These are phyloP conservation scores for Salvelinus namaycush DNA, from an alignment of 2,113 vertebrate genomes.

Conservation along the genomic window DNA sequence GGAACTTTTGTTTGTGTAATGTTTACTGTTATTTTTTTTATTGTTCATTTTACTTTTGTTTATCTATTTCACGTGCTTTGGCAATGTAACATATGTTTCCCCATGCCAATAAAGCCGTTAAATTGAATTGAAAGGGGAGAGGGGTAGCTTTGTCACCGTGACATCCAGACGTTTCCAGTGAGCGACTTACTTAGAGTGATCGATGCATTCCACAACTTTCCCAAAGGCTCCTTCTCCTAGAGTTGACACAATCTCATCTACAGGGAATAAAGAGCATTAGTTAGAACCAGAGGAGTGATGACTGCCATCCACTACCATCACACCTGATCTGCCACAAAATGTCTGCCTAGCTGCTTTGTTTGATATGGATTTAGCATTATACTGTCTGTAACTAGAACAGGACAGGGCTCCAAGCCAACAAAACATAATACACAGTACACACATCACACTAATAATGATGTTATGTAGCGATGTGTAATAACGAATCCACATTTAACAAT, in stretches of 20 bases:
- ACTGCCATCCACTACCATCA: slow-evolving; percentile 26
- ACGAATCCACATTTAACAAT: slow-evolving; percentile 33
- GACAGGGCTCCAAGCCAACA: too few relatives aligned
- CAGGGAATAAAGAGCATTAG: slow-evolving; percentile 72
- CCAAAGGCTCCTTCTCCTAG: slow-evolving; percentile 99
- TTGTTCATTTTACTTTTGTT: too few relatives aligned
- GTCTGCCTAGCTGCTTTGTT: too few relatives aligned
- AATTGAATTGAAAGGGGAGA: too few relatives aligned
- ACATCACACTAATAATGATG: slow-evolving; percentile 33
- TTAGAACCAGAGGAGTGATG: slow-evolving; percentile 56
- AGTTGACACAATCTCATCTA: slow-evolving; percentile 97
- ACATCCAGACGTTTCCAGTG: not conserved
- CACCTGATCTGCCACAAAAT: not conserved
- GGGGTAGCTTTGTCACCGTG: too few relatives aligned
- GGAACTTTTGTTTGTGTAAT: too few relatives aligned
- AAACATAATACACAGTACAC: not conserved
- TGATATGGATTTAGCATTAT: slow-evolving; percentile 15
- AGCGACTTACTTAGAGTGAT: slow-evolving; percentile 80
- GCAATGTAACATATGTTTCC: too few relatives aligned
- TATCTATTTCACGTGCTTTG: too few relatives aligned
- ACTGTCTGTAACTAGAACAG: not conserved
- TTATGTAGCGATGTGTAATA: slow-evolving; percentile 48
- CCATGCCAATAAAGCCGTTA: too few relatives aligned
- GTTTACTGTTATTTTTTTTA: too few relatives aligned
- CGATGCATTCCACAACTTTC: slow-evolving; percentile 96